Evolutionary conservation across 2,888 invertebrate genomes (phyloP).

Genomic region (Hypselothyrea guttata): DNA sequence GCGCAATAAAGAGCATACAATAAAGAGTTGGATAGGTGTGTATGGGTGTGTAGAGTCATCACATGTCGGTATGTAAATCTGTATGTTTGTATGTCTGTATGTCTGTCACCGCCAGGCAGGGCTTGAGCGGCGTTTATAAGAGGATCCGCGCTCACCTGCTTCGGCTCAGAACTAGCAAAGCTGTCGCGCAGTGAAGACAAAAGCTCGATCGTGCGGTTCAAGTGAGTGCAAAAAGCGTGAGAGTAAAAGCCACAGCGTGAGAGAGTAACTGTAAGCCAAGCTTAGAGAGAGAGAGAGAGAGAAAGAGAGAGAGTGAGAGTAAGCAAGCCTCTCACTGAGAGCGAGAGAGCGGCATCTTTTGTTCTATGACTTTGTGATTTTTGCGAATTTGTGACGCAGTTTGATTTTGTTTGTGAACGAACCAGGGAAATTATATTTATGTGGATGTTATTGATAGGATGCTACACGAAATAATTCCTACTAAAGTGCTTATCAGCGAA

Average conservation of each 20-base stretch:
- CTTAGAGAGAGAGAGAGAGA: neutral
- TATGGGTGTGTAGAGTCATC: constrained; percentile 24
- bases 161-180: constrained; percentile 68
- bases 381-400: constrained; percentile 66
- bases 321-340: neutral
- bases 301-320: neutral
- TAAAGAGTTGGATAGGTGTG: constrained; percentile 1
- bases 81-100: constrained; percentile 31
- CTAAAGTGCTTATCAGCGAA: constrained; percentile 29
- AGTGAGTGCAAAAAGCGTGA: constrained; percentile 24
- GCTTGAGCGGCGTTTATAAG: constrained; percentile 64
- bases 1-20: neutral
- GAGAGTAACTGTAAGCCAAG: neutral
- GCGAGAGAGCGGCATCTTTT: constrained; percentile 12
- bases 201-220: constrained; percentile 17
- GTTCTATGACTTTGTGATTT: constrained; percentile 50
- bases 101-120: too few relatives aligned
- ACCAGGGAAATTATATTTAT: constrained; percentile 32
- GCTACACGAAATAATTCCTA: neutral
- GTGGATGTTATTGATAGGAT: constrained; percentile 3
- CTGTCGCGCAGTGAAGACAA: constrained; percentile 63
- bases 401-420: constrained; percentile 54
- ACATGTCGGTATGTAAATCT: constrained; percentile 33
- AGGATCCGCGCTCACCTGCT: constrained; percentile 67
- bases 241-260: neutral